phyloP scores from a whole-genome alignment of 1,140 invertebrate species.

The Papilio helenus region DNA sequence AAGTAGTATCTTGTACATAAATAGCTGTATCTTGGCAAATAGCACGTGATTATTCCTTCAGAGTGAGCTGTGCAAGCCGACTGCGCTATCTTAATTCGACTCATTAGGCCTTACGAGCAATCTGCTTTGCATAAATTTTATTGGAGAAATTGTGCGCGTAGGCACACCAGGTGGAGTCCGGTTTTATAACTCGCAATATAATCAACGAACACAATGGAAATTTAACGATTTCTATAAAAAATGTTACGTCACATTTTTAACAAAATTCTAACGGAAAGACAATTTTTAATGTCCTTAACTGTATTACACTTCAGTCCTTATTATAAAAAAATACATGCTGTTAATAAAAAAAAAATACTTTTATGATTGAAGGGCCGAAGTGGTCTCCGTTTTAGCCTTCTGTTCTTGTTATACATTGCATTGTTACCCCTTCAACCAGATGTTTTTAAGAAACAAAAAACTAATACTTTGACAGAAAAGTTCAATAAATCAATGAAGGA shows the following conservation, averaged over 20 bases:
- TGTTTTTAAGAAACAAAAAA: constrained; percentile 58
- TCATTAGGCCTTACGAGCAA: constrained; percentile 65
- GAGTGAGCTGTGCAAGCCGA: constrained; percentile 42
- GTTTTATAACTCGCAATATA: constrained; percentile 2
- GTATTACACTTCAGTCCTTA: too few species aligned
- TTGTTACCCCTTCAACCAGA: constrained; percentile 52
- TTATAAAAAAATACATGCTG: too few species aligned
- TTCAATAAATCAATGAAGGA: constrained; percentile 71
- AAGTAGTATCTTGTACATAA: constrained; percentile 29
- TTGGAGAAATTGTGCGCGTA: constrained; percentile 68
- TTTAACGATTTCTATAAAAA: not conserved
- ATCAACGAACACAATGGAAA: not conserved
- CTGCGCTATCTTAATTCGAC: constrained; percentile 69
- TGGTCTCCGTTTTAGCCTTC: not conserved
- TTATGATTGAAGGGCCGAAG: not conserved
- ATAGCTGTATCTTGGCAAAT: constrained; percentile 43
- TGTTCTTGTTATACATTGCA: constrained; percentile 6
- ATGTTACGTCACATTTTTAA: not conserved
- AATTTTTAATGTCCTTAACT: not conserved
- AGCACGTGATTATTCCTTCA: constrained; percentile 34
- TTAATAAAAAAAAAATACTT: not conserved
- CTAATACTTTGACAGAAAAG: constrained; percentile 44
- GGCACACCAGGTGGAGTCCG: constrained; percentile 44
- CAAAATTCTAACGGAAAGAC: not conserved
- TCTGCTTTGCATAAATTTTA: constrained; percentile 72